Evolutionary conservation across 1,140 invertebrate genomes (phyloP).

Genomic region (Apis florea): DNA sequence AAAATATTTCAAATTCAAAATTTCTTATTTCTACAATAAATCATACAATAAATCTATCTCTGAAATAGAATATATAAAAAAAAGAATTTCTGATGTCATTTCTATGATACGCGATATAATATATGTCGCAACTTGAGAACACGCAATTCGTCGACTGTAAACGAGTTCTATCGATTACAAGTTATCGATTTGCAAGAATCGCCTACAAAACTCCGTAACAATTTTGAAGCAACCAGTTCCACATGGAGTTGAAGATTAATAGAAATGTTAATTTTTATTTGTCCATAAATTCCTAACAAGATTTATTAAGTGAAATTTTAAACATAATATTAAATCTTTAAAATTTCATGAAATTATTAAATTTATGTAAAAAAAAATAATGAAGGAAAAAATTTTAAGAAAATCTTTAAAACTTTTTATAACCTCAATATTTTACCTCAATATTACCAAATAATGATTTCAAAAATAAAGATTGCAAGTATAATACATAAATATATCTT

Average conservation of each 20-base stretch:
- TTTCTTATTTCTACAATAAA: background rate
- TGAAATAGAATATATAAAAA: background rate
- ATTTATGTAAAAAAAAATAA: no score
- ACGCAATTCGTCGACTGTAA: background rate
- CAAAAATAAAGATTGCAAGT: no score
- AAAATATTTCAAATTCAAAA: background rate
- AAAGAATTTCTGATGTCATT: background rate
- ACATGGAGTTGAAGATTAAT: background rate
- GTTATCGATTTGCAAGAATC: constrained; percentile 15
- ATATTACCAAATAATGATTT: no score
- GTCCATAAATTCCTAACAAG: no score
- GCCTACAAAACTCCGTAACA: background rate
- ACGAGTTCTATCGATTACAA: constrained; percentile 5
- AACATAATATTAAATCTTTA: no score
- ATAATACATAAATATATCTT: no score
- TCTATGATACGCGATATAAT: background rate
- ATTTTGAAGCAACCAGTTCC: background rate
- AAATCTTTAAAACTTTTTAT: no score
- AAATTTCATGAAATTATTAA: no score
- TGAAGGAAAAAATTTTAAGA: no score
- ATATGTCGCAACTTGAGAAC: background rate
- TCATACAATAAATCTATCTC: no score
- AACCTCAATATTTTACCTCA: no score
- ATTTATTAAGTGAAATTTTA: no score
- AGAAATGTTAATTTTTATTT: background rate